Conservation (phyloP, 1,140 invertebrate genomes). For the Heliconius himera region DNA sequence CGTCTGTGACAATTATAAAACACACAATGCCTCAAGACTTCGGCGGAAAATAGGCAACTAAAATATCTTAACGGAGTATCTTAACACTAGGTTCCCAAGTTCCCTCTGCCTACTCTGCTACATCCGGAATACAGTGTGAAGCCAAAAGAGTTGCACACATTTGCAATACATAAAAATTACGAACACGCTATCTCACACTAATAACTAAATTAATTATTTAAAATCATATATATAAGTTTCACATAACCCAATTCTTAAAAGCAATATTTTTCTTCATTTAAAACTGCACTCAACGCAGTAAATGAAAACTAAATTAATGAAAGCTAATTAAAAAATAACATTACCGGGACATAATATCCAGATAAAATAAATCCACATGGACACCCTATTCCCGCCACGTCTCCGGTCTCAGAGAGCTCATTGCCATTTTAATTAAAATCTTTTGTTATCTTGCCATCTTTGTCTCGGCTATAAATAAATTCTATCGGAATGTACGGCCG, state of each 20-base stretch:
- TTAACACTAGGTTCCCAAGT: too few relatives aligned
- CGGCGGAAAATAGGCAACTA: too few relatives aligned
- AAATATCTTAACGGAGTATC: too few relatives aligned
- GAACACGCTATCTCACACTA: too few relatives aligned
- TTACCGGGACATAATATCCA: background rate
- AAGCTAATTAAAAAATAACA: conserved; percentile 16
- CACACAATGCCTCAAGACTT: too few relatives aligned
- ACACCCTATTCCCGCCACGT: conserved; percentile 23
- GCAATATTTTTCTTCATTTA: background rate
- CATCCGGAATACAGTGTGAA: too few relatives aligned
- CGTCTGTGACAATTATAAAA: too few relatives aligned
- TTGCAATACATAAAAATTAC: too few relatives aligned
- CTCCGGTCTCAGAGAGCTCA: conserved; percentile 18
- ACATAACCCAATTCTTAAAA: background rate
- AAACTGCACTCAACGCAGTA: background rate
- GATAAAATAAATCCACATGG: conserved; percentile 17
- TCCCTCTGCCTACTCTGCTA: too few relatives aligned
- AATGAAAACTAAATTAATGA: background rate
- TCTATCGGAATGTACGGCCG: conserved; percentile 19
- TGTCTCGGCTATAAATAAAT: conserved; percentile 32
- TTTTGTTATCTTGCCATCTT: conserved; percentile 38
- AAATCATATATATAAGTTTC: too few relatives aligned
- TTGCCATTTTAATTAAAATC: conserved; percentile 51
- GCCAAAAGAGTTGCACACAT: too few relatives aligned
- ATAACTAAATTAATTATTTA: too few relatives aligned